phyloP scores from a whole-genome alignment of 1,140 invertebrate species.

The Heliconius hermathena region DNA sequence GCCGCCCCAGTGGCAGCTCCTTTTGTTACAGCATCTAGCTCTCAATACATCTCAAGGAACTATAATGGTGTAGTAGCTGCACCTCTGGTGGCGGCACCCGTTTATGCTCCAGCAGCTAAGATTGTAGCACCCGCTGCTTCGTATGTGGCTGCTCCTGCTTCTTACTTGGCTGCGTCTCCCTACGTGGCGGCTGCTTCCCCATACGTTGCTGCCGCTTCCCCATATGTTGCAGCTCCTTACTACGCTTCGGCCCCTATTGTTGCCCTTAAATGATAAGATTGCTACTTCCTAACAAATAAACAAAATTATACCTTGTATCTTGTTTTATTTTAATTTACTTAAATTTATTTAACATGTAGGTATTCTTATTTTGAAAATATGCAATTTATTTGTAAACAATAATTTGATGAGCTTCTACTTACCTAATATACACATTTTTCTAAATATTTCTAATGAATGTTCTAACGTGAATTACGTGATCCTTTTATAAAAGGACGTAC shows the following conservation, averaged over 20 bases:
- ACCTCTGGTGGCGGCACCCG: constrained; percentile 64
- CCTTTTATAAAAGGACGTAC: no score
- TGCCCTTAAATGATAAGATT: constrained; percentile 40
- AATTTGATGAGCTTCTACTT: neutral
- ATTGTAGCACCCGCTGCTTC: constrained; percentile 52
- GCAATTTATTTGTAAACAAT: no score
- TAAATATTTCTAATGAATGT: neutral
- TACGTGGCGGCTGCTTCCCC: constrained; percentile 42
- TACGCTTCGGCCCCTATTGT: constrained; percentile 63
- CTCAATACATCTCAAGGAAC: constrained; percentile 84
- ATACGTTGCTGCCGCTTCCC: constrained; percentile 49
- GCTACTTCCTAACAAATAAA: neutral
- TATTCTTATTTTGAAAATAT: no score
- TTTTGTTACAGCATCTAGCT: constrained; percentile 84
- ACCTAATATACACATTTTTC: neutral
- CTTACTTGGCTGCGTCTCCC: constrained; percentile 39
- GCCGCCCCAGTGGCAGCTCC: constrained; percentile 73
- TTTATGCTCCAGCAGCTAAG: constrained; percentile 1
- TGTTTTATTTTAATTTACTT: neutral
- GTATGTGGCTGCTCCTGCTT: constrained; percentile 60
- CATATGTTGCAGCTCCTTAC: constrained; percentile 53
- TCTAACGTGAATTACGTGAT: no score
- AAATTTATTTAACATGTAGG: neutral
- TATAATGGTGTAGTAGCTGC: constrained; percentile 82
- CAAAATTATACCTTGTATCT: neutral